A percentile compares a stretch with the other conserved stretches of the same genome.
phyloP scores from a whole-genome alignment of 2,113 vertebrate genomes.

The Thalassoma bifasciatum region DNA sequence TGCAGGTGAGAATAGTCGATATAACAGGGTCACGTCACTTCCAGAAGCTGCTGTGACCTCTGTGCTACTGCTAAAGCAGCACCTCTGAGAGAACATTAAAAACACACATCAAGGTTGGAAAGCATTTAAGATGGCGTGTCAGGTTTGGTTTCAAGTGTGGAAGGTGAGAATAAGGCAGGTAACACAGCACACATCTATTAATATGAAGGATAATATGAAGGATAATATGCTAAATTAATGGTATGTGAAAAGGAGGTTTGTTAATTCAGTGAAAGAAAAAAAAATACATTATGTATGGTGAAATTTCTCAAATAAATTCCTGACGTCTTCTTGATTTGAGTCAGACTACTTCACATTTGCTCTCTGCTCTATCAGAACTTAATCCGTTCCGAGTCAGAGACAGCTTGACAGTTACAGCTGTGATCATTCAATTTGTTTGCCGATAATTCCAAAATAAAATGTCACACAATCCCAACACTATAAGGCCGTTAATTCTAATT shows the following conservation, averaged over 20 bases:
- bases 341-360: no score
- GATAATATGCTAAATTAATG: background rate
- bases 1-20: slow-evolving; percentile 55
- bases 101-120: background rate
- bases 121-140: background rate
- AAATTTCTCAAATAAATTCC: background rate
- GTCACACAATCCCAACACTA: slow-evolving; percentile 16
- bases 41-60: slow-evolving; percentile 44
- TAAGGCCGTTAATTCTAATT: slow-evolving; percentile 43
- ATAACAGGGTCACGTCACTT: slow-evolving; percentile 47
- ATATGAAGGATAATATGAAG: background rate
- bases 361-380: slow-evolving; percentile 24
- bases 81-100: slow-evolving; percentile 15
- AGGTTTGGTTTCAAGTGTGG: background rate
- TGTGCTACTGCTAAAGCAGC: slow-evolving; percentile 16
- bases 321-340: no score
- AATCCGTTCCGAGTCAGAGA: slow-evolving; percentile 49
- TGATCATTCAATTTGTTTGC: slow-evolving; percentile 55
- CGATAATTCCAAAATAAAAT: slow-evolving; percentile 60
- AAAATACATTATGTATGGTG: no score
- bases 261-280: background rate
- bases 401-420: slow-evolving; percentile 20
- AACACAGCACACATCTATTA: background rate
- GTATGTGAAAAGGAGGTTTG: background rate
- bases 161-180: background rate